phyloP scores from a whole-genome alignment of 2,888 invertebrate genomes.

The Bhutanitis thaidina region DNA sequence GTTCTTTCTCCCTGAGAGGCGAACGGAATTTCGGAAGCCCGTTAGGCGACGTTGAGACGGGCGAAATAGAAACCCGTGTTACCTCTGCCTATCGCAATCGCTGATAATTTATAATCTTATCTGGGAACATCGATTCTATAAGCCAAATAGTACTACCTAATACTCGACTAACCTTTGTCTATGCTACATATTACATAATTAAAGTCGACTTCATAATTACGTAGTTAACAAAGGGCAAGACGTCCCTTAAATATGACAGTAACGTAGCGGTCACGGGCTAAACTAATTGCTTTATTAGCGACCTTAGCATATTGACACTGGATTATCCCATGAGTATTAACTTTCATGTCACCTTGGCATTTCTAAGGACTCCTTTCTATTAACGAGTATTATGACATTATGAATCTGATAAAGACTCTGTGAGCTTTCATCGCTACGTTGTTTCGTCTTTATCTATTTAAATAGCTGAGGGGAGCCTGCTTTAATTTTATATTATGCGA shows the following conservation, averaged over 20 bases:
- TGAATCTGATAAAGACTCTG: neutral
- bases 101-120: too few relatives aligned
- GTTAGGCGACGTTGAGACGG: too few relatives aligned
- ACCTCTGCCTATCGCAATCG: too few relatives aligned
- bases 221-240: neutral
- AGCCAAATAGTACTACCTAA: too few relatives aligned
- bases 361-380: constrained; percentile 1
- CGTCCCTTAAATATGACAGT: constrained; percentile 1
- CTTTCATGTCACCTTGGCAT: constrained; percentile 14
- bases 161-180: neutral
- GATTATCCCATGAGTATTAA: constrained; percentile 6
- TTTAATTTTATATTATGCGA: too few relatives aligned
- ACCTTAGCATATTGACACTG: constrained; percentile 5
- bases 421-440: too few relatives aligned
- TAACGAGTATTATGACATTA: neutral
- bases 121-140: too few relatives aligned
- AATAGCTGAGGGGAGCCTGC: too few relatives aligned
- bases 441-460: too few relatives aligned
- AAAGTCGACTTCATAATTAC: neutral
- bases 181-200: neutral
- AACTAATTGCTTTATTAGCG: constrained; percentile 12
- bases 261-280: neutral
- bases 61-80: too few relatives aligned
- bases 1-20: too few relatives aligned
- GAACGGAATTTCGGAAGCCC: too few relatives aligned